Base-by-base conservation (phyloP, 23 tunicate species). In the Pegea sp. region DNA sequence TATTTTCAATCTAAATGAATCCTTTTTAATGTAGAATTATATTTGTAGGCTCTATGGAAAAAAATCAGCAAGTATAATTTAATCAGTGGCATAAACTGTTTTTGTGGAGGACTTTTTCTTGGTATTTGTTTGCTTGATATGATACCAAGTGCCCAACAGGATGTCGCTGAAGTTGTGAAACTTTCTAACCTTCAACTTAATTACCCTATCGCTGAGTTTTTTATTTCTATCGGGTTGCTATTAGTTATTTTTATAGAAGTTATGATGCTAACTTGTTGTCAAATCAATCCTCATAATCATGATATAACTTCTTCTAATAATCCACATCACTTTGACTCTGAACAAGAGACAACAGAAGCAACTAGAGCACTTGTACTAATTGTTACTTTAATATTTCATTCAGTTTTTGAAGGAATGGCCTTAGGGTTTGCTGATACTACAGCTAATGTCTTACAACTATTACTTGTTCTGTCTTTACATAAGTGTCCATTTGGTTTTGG, bases 351-450 rank as follows among this genome's bases (percentile, higher is more conserved):
- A n/a, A 7, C 63, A 5, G 77, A 62, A 22, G 60, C 52, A 1
- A 63, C 63, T 6, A 56, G 77, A 1, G 24, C 69, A 1, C 22
- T 65, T 2, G 72, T 80, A 1, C 28, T 80, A 26, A 57, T 72
- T 29, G 69, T 55, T 0, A 61, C 80, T 62, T 65, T 80, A 3
- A 61, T 70, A 20, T 24, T 80, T 34, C 93, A 80, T 72, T 80
- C 93, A 22, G 63, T 80, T 49, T 80, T 80, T 56, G 93, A 80
- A 60, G 93, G 93, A 3, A 42, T 80, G 43, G 79, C 93, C 11
- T 44, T 80, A 22, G 93, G 93, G 2, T 56, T 80, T 0, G 73
- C 66, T 23, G n/a, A 27, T 8, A 44, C 46, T 1, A 34, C 72
- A 1, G 24, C 80, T 4, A 33, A 64, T 6, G 33, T 80, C 3